phyloP scores from a whole-genome alignment of 2,113 vertebrate species.

The Odocoileus hemionus region DNA sequence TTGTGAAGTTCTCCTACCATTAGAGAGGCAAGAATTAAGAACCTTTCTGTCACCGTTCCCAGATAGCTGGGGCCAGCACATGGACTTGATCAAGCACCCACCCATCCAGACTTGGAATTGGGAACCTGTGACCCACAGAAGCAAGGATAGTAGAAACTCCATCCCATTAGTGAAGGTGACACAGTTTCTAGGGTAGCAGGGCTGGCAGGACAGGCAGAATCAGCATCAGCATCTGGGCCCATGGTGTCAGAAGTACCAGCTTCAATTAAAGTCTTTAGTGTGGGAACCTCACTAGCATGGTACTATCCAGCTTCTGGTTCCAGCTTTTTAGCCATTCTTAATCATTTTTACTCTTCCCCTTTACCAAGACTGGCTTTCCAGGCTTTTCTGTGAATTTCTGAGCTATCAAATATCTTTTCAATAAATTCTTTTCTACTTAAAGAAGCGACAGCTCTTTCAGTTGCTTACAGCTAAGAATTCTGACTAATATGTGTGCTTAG shows the following conservation, averaged over 20 bases:
- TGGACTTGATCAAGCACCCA: neutral
- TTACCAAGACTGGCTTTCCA: neutral
- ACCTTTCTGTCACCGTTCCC: neutral
- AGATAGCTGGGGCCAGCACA: neutral
- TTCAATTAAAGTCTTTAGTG: neutral
- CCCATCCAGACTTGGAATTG: neutral
- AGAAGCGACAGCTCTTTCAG: neutral
- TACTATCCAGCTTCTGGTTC: neutral
- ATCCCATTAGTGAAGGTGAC: neutral
- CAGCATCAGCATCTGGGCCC: neutral
- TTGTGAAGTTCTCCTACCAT: neutral
- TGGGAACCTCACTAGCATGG: neutral
- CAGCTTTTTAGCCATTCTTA: neutral
- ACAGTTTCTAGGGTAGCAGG: neutral
- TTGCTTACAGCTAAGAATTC: neutral
- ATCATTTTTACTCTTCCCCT: neutral
- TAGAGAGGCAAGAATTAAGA: neutral
- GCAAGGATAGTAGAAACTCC: neutral
- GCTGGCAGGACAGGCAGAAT: fast-evolving
- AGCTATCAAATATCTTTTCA: neutral
- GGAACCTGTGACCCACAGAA: neutral
- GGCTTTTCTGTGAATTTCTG: neutral
- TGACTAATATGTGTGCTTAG: neutral
- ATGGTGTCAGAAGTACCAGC: neutral
- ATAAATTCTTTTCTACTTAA: neutral